Conservation (phyloP, 2,888 invertebrate species). For the Achlya flavicornis region DNA sequence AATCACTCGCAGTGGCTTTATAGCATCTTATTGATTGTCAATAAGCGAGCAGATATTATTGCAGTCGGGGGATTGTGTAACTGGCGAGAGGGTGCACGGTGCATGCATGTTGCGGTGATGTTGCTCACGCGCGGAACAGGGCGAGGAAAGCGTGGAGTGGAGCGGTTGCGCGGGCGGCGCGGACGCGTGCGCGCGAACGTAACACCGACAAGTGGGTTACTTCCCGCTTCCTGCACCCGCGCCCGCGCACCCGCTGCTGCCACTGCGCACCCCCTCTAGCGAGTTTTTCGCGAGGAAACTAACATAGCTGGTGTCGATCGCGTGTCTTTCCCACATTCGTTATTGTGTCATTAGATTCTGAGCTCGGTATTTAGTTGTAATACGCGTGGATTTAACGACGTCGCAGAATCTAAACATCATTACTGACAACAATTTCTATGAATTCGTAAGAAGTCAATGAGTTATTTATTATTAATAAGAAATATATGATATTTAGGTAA, state of each 20-base stretch:
- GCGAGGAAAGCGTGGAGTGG: conserved; percentile 61
- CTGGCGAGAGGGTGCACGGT: conserved; percentile 21
- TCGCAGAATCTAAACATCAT: background rate
- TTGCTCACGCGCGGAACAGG: conserved; percentile 51
- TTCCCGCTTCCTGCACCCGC: conserved; percentile 69
- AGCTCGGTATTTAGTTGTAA: conserved; percentile 14
- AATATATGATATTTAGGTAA: too few relatives aligned
- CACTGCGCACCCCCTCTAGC: conserved; percentile 11
- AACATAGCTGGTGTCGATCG: conserved; percentile 15
- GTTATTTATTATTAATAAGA: too few relatives aligned
- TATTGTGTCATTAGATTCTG: conserved; percentile 38
- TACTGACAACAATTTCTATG: background rate
- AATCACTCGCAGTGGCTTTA: background rate
- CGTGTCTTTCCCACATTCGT: conserved; percentile 43
- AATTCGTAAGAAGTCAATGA: too few relatives aligned
- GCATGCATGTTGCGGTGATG: conserved; percentile 29
- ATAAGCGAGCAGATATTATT: background rate
- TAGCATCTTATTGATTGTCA: conserved; percentile 7
- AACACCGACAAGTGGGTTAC: conserved; percentile 66
- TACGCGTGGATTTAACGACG: background rate
- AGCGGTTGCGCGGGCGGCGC: background rate
- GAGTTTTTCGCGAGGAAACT: conserved; percentile 57
- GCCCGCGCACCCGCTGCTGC: conserved; percentile 25
- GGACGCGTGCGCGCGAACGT: conserved; percentile 48
- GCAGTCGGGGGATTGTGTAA: conserved; percentile 13